Evolutionary conservation across 2,888 invertebrate species (phyloP), one percentile per base, ranked within the genome.

Genomic region (Diarsia mendica): DNA sequence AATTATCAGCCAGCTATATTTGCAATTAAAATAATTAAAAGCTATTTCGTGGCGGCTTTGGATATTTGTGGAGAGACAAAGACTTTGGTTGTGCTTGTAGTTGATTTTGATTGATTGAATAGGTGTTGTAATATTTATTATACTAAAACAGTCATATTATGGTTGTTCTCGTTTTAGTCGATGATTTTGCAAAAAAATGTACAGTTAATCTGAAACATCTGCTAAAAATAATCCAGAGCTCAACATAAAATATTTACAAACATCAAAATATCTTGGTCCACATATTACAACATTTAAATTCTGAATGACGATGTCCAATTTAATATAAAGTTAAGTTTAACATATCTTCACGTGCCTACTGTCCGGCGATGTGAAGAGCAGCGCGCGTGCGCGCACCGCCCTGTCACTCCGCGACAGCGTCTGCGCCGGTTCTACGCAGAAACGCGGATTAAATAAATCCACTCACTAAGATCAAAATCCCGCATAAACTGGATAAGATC

Each of bases 381-480:
- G 88, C 93, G 92, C 94, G 93, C 91, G 91, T 94, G 94, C 92
- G 90, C 87, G 88, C 83, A 85, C 85, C 84, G 87, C 81, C 88
- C 89, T 90, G 91, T 91, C 91, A 91, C 86, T 88, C 86, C 80
- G 48, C 89, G 90, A 90, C 90, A 90, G 89, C 88, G 85, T 85
- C 87, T 86, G 88, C 88, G 89, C 89, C 85, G 88, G 87, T 85
- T 86, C 87, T 89, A 90, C 90, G 84, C 88, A 87, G 89, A 90
- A 82, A 83, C 87, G 84, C 79, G 91, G 93, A 93, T 95, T 93
- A 93, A 91, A 94, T 92, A 93, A 94, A 95, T 94, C 94, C 92
- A 91, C 89, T 86, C 79, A 85, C 91, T 94, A 92, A 95, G 91
- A 94, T 91, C 91, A 92, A 94, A 95, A 95, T 91, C 93, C 91